Conservation (phyloP, 2,888 invertebrate species). For the Leptopilina myrica region DNA sequence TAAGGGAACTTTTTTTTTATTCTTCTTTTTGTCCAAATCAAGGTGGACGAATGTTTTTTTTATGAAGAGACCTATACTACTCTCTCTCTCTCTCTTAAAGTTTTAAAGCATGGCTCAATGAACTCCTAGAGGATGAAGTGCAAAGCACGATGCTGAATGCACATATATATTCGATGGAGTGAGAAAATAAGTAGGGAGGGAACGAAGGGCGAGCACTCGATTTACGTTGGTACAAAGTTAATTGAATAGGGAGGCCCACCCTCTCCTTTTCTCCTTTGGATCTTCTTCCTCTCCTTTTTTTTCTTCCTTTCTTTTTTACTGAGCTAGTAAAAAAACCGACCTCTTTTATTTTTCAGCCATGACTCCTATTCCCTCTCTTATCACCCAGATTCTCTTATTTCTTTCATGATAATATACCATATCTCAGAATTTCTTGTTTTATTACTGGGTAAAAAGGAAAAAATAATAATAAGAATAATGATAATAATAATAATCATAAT, state of each 20-base stretch:
- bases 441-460: too few relatives aligned
- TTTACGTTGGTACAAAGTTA: conserved; percentile 42
- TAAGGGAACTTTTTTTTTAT: too few relatives aligned
- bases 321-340: conserved; percentile 14
- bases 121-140: conserved; percentile 29
- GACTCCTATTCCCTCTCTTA: conserved; percentile 39
- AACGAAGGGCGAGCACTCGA: conserved; percentile 40
- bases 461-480: too few relatives aligned
- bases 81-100: conserved; percentile 26
- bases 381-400: conserved; percentile 50
- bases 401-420: conserved; percentile 14
- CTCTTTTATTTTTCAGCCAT: conserved; percentile 34
- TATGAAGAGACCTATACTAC: too few relatives aligned
- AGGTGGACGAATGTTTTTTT: too few relatives aligned
- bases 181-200: conserved; percentile 33
- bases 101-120: conserved; percentile 33
- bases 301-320: conserved; percentile 28
- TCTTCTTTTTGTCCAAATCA: too few relatives aligned
- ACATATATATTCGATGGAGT: conserved; percentile 18
- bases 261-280: conserved; percentile 11
- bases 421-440: neutral
- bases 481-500: too few relatives aligned
- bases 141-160: conserved; percentile 34
- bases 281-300: conserved; percentile 35
- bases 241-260: conserved; percentile 42